A percentile compares a stretch with the other conserved stretches of the same genome.
Evolutionary conservation across 2,113 vertebrate genomes (phyloP).

Genomic region (Rallus limicola): DNA sequence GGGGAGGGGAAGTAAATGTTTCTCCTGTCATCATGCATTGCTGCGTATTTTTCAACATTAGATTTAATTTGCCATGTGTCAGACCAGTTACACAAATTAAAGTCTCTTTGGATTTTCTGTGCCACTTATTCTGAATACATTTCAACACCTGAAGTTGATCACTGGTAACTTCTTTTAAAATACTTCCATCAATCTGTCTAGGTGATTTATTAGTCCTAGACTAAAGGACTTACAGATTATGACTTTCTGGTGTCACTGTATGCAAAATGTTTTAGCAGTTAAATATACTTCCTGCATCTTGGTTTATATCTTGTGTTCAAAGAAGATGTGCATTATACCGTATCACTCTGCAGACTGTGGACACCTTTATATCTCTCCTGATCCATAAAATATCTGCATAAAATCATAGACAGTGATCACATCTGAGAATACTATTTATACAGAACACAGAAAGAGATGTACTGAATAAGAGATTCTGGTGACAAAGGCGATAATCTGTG

Average conservation of each 20-base stretch:
- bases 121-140: neutral
- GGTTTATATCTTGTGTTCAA: neutral
- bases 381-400: neutral
- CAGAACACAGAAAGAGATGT: neutral
- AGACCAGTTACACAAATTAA: neutral
- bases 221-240: neutral
- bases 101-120: neutral
- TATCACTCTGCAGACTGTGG: neutral
- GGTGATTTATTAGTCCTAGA: neutral
- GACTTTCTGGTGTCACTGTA: neutral
- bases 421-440: neutral
- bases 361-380: neutral
- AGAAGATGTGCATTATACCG: neutral
- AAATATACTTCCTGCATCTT: neutral
- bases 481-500: neutral
- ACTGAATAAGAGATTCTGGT: neutral
- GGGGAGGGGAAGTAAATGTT: neutral
- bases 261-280: neutral
- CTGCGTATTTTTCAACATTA: neutral
- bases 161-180: neutral
- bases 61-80: neutral
- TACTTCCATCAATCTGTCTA: neutral
- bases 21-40: neutral
- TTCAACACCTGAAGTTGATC: neutral
- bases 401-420: neutral